Evolutionary conservation across 53 echinoderm and acorn worm species (phyloP), one percentile per base, ranked within the genome.

Genomic region (Holothuria leucospilota): DNA sequence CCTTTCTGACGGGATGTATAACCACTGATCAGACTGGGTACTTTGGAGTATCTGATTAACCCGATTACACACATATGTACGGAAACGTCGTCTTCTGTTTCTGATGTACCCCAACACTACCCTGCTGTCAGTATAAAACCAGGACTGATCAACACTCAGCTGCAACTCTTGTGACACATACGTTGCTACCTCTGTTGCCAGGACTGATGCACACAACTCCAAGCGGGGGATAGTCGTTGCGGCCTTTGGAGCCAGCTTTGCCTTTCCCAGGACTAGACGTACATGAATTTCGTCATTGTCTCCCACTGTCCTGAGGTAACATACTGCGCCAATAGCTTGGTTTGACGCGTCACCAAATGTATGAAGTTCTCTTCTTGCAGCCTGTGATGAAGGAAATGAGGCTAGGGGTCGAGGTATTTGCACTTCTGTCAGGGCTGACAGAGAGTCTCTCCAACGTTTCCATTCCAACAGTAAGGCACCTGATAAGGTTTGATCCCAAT

Each of bases 41-140:
- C 29, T 24, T 0, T 29, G 63, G 78, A 88, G 90, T 6, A 93
- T 87, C 28, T 60, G 90, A 26, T 93, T 86, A 18, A 90, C 89
- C 42, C 93, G 28, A 51, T 93, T 90, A 8, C 84, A 86, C 16
- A 90, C 90, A n/a, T 84, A 90, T 0, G 84, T 84, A 25, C 90
- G 93, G 67, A 93, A 93, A 13, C 90, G 84, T 30, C 81, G 84
- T 0, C 84, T 85, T 21, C 79, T 71, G 81, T 90, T 93, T 26
- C 53, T 51, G 40, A 90, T 87, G 59, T 90, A 90, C 38, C 93
- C 93, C 20, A 93, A 63, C 30, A 93, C 93, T 1, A 93, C 81
- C 56, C 21, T 89, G 46, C 89, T 92, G 29, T 89, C 84, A 2
- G 81, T 72, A 79, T 78, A 77, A 62, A 77, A 84, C 21, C 29